Evolutionary conservation across 2,888 invertebrate species (phyloP).

Genomic region (Eupithecia tripunctaria): DNA sequence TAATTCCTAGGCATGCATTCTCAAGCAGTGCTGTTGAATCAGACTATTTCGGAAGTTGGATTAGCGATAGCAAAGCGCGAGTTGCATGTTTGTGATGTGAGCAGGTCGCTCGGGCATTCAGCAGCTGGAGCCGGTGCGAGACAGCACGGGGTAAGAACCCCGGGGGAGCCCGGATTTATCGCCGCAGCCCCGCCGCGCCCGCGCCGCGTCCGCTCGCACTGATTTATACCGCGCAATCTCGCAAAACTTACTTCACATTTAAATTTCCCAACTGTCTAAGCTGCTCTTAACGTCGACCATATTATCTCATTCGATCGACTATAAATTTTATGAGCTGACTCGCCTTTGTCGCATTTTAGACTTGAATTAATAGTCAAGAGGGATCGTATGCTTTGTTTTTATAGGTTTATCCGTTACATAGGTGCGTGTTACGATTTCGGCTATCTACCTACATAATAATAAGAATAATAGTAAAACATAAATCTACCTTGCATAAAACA

Average conservation of each 20-base stretch:
- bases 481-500: too few relatives aligned
- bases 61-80: conserved; percentile 28
- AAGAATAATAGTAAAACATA: not conserved
- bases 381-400: conserved; percentile 68
- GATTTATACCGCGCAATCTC: conserved; percentile 84
- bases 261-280: conserved; percentile 85
- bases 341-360: conserved; percentile 78
- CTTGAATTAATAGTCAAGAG: conserved; percentile 76
- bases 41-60: conserved; percentile 32
- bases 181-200: conserved; percentile 67
- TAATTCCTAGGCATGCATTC: conserved; percentile 25
- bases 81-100: conserved; percentile 33
- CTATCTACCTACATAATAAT: not conserved
- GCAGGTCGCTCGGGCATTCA: conserved; percentile 28
- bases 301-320: conserved; percentile 85
- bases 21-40: conserved; percentile 10
- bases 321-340: conserved; percentile 84
- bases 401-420: conserved; percentile 43
- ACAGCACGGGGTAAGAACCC: conserved; percentile 70
- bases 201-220: conserved; percentile 64
- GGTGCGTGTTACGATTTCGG: not conserved
- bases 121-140: conserved; percentile 62
- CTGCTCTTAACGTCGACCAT: conserved; percentile 84
- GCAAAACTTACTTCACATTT: conserved; percentile 85
- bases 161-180: conserved; percentile 82